These are phyloP conservation scores for Brachionichthys hirsutus DNA, from an alignment of 2,113 vertebrate species.

Conservation along the genomic window DNA sequence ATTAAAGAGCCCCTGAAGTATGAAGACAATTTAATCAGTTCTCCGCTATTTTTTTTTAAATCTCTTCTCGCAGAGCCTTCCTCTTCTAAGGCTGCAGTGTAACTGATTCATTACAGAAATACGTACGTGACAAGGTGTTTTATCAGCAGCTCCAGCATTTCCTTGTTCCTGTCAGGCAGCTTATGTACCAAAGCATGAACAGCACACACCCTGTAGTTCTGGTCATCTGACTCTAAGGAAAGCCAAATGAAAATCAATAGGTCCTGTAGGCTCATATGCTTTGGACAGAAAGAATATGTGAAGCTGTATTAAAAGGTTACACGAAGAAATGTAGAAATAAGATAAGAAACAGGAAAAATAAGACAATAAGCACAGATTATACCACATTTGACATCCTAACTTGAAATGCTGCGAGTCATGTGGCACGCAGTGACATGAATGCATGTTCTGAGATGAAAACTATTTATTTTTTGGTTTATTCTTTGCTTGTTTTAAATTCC, in stretches of 20 bases:
- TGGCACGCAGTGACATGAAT: background rate
- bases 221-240: conserved; percentile 90
- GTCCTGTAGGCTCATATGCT: background rate
- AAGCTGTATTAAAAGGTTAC: background rate
- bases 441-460: conserved; percentile 10
- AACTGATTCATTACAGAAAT: conserved; percentile 9
- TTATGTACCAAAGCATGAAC: conserved; percentile 91
- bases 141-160: conserved; percentile 95
- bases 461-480: conserved; percentile 1
- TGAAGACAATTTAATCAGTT: conserved; percentile 33
- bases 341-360: background rate
- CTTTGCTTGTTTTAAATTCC: too few species aligned
- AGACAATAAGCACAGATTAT: conserved; percentile 6
- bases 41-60: conserved; percentile 9
- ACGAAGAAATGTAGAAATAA: background rate
- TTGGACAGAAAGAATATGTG: background rate
- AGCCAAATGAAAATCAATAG: background rate
- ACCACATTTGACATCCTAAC: conserved; percentile 10
- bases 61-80: background rate
- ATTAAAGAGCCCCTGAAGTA: background rate
- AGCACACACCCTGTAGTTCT: conserved; percentile 93
- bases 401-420: background rate
- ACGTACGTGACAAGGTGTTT: conserved; percentile 92
- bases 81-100: conserved; percentile 18
- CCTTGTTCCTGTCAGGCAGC: conserved; percentile 90